phyloP scores from a whole-genome alignment of 2,113 vertebrate species.

The Nothobranchius kuhntae region DNA sequence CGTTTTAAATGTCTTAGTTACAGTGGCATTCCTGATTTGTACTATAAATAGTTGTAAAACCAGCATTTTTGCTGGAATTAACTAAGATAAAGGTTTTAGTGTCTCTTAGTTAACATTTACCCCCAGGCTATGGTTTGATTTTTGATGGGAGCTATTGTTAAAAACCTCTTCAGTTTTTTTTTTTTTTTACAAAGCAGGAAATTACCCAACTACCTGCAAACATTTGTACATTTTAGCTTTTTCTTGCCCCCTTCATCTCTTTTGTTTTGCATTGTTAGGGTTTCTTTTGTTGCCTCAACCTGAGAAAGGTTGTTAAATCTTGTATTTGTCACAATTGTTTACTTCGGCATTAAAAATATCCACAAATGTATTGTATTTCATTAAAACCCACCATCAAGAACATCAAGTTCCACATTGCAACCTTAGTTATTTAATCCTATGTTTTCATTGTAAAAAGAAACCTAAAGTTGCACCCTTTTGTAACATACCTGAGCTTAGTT shows the following conservation, averaged over 20 bases:
- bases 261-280: not conserved
- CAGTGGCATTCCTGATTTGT: not conserved
- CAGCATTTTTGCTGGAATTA: not conserved
- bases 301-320: not conserved
- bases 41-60: not conserved
- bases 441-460: not conserved
- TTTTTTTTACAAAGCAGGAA: conserved; percentile 25
- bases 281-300: not conserved
- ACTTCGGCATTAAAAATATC: not conserved
- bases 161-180: conserved; percentile 28
- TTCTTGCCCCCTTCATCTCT: conserved; percentile 2
- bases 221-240: conserved; percentile 6
- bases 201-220: conserved; percentile 20
- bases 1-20: not conserved
- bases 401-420: not conserved
- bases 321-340: not conserved
- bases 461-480: not conserved
- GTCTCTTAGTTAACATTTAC: not conserved
- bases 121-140: conserved; percentile 29
- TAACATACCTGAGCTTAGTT: not conserved
- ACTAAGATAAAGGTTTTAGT: conserved; percentile 5
- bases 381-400: not conserved
- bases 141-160: conserved; percentile 12
- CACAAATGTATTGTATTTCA: not conserved
- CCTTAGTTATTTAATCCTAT: not conserved